A percentile compares a stretch with the other conserved stretches of the same genome.
These are phyloP conservation scores for Heliconius eleuchia DNA, from an alignment of 1,140 invertebrate species.

Conservation along the genomic window DNA sequence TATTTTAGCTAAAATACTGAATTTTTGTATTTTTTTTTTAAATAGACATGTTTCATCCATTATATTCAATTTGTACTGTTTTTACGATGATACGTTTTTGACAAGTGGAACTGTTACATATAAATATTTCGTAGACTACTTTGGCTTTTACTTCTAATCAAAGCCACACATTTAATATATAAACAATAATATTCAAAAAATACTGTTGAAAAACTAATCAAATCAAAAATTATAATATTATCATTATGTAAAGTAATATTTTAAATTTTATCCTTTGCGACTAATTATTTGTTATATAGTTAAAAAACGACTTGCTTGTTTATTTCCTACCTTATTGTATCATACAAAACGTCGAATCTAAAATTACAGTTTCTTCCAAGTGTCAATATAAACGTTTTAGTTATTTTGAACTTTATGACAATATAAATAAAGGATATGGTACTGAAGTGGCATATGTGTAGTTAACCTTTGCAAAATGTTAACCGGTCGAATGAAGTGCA, in stretches of 20 bases:
- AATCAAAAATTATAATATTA: too few relatives aligned
- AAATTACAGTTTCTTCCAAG: neutral
- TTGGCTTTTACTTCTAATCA: too few relatives aligned
- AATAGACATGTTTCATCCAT: too few relatives aligned
- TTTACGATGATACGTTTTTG: too few relatives aligned
- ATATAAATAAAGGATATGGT: neutral
- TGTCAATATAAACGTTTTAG: neutral
- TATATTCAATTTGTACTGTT: too few relatives aligned
- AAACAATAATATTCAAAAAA: too few relatives aligned
- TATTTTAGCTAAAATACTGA: too few relatives aligned
- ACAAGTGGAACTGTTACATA: too few relatives aligned
- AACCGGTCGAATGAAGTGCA: conserved; percentile 41
- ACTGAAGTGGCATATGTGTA: conserved; percentile 7
- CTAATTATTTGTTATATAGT: neutral
- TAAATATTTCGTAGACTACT: too few relatives aligned
- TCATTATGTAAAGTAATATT: neutral
- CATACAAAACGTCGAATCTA: neutral
- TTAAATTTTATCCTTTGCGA: neutral
- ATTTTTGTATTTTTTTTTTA: too few relatives aligned
- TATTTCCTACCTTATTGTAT: neutral
- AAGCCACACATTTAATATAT: too few relatives aligned
- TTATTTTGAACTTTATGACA: neutral
- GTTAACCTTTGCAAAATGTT: conserved; percentile 46
- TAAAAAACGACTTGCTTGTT: neutral
- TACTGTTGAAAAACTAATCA: too few relatives aligned